A percentile compares a stretch with the other conserved stretches of the same genome.
phyloP scores from a whole-genome alignment of 2,888 invertebrate species.

The Hirtodrosophila alboralis region DNA sequence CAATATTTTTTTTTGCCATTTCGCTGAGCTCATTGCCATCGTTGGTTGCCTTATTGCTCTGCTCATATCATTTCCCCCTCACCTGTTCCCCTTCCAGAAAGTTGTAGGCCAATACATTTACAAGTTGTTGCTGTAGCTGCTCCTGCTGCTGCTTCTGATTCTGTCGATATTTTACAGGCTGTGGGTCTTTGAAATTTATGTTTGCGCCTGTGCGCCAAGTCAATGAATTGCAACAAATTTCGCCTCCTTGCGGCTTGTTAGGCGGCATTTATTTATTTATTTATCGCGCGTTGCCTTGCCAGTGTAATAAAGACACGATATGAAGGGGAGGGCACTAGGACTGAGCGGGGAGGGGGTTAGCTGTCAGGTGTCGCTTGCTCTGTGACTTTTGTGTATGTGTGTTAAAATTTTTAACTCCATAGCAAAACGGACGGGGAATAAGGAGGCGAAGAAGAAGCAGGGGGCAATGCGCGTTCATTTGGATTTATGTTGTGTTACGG shows the following conservation, averaged over 20 bases:
- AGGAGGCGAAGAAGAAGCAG: too few relatives aligned
- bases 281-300: constrained; percentile 71
- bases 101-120: constrained; percentile 17
- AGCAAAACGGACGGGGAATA: constrained; percentile 27
- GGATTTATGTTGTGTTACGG: constrained; percentile 78
- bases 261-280: constrained; percentile 77
- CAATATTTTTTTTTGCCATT: constrained; percentile 35
- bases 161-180: constrained; percentile 74
- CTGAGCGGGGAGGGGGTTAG: constrained; percentile 3
- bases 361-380: constrained; percentile 68
- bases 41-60: constrained; percentile 22
- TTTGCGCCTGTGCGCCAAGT: constrained; percentile 76
- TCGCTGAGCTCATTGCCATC: constrained; percentile 35
- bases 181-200: constrained; percentile 68
- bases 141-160: constrained; percentile 33
- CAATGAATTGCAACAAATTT: constrained; percentile 83
- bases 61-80: constrained; percentile 8
- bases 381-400: constrained; percentile 64
- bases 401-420: constrained; percentile 74
- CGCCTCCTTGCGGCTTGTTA: constrained; percentile 73
- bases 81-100: not conserved
- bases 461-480: constrained; percentile 62
- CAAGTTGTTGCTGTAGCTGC: constrained; percentile 43
- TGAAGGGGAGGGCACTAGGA: constrained; percentile 3
- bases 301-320: constrained; percentile 71